phyloP scores from a whole-genome alignment of 2,113 vertebrate species.

The Mirza zaza region DNA sequence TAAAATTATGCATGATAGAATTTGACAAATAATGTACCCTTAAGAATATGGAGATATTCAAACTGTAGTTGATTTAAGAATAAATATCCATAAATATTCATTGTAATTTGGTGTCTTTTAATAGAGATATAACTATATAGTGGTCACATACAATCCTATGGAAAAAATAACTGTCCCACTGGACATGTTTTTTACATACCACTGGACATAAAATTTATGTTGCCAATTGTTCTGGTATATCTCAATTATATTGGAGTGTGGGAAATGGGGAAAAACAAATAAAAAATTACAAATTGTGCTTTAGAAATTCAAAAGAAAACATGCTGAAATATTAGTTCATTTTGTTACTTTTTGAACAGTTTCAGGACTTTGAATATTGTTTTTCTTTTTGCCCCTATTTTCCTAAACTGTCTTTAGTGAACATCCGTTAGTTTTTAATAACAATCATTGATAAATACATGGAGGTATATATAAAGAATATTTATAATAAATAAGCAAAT shows the following conservation, averaged over 20 bases:
- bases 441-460: background rate
- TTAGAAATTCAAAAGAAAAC: background rate
- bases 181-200: no score
- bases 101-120: background rate
- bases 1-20: background rate
- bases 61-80: background rate
- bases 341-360: background rate
- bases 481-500: background rate
- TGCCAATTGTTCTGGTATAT: background rate
- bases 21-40: background rate
- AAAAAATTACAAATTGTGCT: background rate
- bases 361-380: background rate
- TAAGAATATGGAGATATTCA: background rate
- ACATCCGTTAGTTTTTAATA: background rate
- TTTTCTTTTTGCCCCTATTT: background rate
- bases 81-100: background rate
- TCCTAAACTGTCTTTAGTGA: background rate
- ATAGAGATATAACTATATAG: background rate
- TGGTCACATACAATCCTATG: background rate
- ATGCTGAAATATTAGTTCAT: background rate
- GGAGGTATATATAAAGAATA: background rate
- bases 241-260: background rate
- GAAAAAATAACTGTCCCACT: background rate
- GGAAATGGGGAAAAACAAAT: background rate
- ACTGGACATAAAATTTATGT: background rate